These are phyloP conservation scores for Pseudeuparius sepicola DNA, from an alignment of 2,888 invertebrate genomes.

Conservation along the genomic window DNA sequence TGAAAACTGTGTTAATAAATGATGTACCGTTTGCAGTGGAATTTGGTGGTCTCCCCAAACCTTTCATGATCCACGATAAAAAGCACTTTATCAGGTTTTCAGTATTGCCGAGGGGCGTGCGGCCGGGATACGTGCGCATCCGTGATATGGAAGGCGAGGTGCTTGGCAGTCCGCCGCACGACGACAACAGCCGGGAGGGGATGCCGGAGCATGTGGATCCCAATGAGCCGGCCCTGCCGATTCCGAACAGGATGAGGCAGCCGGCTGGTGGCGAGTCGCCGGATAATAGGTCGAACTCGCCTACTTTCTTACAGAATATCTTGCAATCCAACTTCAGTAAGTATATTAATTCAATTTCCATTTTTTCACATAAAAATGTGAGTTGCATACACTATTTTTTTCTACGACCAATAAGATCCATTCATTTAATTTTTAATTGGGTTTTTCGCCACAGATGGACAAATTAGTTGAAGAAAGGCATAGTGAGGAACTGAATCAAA, in stretches of 20 bases:
- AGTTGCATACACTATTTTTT: too few relatives aligned
- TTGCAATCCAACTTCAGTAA: constrained; percentile 35
- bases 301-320: constrained; percentile 32
- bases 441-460: too few relatives aligned
- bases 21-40: constrained; percentile 68
- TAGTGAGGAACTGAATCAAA: too few relatives aligned
- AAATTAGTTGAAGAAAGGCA: too few relatives aligned
- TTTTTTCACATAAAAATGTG: constrained; percentile 3
- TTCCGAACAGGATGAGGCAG: constrained; percentile 14
- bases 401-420: too few relatives aligned
- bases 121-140: constrained; percentile 60
- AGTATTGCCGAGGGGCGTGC: constrained; percentile 61
- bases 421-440: too few relatives aligned
- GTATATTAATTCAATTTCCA: constrained; percentile 21
- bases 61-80: constrained; percentile 60
- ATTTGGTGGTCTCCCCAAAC: constrained; percentile 76
- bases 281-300: constrained; percentile 35
- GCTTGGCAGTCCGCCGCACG: constrained; percentile 20
- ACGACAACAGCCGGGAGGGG: constrained; percentile 28
- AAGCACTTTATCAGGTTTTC: constrained; percentile 76
- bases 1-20: constrained; percentile 68
- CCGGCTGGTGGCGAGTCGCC: constrained; percentile 26
- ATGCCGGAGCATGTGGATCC: constrained; percentile 21
- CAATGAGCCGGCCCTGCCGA: constrained; percentile 33
- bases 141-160: constrained; percentile 58